Percentiles rank a stretch among this genome's conserved stretches.
These are phyloP conservation scores for Aselliscus stoliczkanus DNA, from an alignment of 2,797 vertebrate species.

Conservation along the genomic window DNA sequence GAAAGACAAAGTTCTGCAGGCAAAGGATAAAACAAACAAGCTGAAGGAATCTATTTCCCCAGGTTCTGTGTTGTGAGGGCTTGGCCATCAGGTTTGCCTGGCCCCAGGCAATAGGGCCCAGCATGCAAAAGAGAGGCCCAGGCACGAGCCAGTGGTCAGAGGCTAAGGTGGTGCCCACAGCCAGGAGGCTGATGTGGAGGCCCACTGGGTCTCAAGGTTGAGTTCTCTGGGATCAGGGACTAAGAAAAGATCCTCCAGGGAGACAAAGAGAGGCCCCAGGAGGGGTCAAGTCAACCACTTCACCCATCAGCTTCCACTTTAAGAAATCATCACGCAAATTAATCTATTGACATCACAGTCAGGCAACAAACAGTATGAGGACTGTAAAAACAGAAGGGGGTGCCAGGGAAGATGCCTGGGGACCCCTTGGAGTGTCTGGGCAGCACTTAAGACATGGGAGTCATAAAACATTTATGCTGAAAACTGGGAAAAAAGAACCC, in stretches of 20 bases:
- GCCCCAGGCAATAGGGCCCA: neutral
- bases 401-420: slow-evolving; percentile 56
- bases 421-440: slow-evolving; percentile 31
- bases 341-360: neutral
- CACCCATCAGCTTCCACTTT: slow-evolving; percentile 23
- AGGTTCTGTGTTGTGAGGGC: neutral
- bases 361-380: slow-evolving; percentile 7
- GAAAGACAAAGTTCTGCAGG: slow-evolving; percentile 33
- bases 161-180: neutral
- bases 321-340: neutral
- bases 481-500: slow-evolving; percentile 43
- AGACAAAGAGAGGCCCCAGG: neutral
- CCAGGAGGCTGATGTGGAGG: neutral
- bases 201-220: neutral
- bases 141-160: neutral
- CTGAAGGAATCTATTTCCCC: neutral
- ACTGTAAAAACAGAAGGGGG: slow-evolving; percentile 56
- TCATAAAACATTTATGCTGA: slow-evolving; percentile 54
- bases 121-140: neutral
- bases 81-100: neutral
- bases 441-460: neutral
- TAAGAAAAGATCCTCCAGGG: neutral
- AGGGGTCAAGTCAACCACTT: slow-evolving; percentile 15
- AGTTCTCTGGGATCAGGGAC: neutral
- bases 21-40: neutral